Evolutionary conservation across 2,113 vertebrate species (phyloP).

Genomic region (Recurvirostra avosetta): DNA sequence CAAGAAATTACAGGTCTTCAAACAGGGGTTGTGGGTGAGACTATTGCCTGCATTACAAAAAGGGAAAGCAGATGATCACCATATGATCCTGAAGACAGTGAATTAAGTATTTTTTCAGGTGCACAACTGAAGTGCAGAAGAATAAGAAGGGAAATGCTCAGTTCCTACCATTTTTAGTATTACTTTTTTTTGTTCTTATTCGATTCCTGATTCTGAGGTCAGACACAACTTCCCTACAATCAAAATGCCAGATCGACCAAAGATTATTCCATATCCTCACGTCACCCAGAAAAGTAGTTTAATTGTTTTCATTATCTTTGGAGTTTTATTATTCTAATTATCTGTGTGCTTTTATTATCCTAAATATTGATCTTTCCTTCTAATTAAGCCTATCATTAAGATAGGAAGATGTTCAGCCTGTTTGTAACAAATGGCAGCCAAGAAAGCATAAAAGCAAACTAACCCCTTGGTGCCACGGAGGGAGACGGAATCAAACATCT

Average conservation of each 20-base stretch:
- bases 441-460: not conserved
- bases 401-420: not conserved
- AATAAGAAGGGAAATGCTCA: not conserved
- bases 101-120: not conserved
- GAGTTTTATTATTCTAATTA: constrained; percentile 29
- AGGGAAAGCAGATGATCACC: not conserved
- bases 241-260: not conserved
- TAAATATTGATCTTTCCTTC: constrained; percentile 27
- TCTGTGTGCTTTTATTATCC: not conserved
- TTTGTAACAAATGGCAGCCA: not conserved
- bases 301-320: constrained; percentile 6
- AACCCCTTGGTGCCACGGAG: not conserved
- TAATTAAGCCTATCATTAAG: constrained; percentile 45
- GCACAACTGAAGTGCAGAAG: not conserved
- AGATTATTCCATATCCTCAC: not conserved
- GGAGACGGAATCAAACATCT: not conserved
- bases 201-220: not conserved
- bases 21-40: not conserved
- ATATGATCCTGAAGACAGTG: not conserved
- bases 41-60: not conserved
- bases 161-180: not conserved
- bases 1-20: not conserved
- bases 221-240: not conserved
- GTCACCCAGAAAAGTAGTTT: not conserved
- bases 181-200: not conserved